Percentiles rank a stretch among this genome's conserved stretches.
Evolutionary conservation across 2,888 invertebrate genomes (phyloP).

Genomic region (Thymelicus sylvestris): DNA sequence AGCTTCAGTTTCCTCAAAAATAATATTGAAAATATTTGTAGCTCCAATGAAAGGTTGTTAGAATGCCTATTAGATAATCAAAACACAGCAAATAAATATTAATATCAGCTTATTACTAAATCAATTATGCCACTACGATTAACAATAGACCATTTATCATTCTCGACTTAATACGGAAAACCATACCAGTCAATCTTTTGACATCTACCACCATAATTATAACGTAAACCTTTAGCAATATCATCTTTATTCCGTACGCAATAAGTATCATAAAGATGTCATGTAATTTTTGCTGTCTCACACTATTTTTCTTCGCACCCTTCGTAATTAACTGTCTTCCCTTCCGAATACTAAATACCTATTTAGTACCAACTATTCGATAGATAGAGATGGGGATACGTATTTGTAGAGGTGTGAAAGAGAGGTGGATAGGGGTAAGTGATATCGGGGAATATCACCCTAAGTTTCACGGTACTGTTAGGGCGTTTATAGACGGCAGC

Average conservation of each 20-base stretch:
- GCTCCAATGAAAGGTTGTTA: background rate
- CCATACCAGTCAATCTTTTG: slow-evolving; percentile 41
- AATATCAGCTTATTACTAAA: slow-evolving; percentile 36
- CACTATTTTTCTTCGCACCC: slow-evolving; percentile 75
- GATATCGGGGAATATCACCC: slow-evolving; percentile 58
- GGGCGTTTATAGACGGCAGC: slow-evolving; percentile 60
- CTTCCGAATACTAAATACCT: slow-evolving; percentile 83
- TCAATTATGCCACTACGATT: slow-evolving; percentile 35
- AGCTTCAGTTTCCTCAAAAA: too few species aligned
- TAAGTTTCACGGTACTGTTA: slow-evolving; percentile 60
- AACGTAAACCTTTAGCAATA: slow-evolving; percentile 45
- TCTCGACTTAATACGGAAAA: slow-evolving; percentile 33
- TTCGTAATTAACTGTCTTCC: slow-evolving; percentile 79
- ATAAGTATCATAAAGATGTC: slow-evolving; percentile 39
- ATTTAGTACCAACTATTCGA: slow-evolving; percentile 76
- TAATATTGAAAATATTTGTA: too few species aligned
- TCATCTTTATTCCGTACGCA: slow-evolving; percentile 39
- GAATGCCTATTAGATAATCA: slow-evolving; percentile 8
- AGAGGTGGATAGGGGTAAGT: slow-evolving; percentile 55
- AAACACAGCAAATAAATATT: slow-evolving; percentile 17
- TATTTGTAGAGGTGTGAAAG: slow-evolving; percentile 49
- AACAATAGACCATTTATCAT: slow-evolving; percentile 35
- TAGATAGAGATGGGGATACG: slow-evolving; percentile 52
- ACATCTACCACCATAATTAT: slow-evolving; percentile 35
- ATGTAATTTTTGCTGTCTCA: slow-evolving; percentile 38